A percentile compares a stretch with the other conserved stretches of the same genome.
phyloP scores from a whole-genome alignment of 2,113 vertebrate genomes.

The Picathartes gymnocephalus region DNA sequence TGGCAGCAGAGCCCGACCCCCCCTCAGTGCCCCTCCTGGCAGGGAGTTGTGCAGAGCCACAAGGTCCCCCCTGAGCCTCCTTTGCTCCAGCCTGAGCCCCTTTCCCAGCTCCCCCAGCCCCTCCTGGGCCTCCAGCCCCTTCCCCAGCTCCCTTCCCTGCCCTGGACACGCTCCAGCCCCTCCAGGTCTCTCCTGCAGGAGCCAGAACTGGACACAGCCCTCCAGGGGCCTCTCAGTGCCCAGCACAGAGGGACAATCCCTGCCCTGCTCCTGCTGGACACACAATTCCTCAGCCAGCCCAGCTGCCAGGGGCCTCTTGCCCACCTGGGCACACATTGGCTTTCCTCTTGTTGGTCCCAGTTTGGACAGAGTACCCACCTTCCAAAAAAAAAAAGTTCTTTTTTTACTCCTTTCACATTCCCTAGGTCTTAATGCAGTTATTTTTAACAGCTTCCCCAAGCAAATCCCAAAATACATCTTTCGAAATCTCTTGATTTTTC shows the following conservation, averaged over 20 bases:
- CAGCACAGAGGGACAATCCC: not conserved
- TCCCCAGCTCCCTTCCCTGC: not conserved
- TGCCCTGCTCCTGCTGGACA: not conserved
- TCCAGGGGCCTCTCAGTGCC: not conserved
- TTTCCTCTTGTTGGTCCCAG: not conserved
- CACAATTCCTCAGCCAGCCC: not conserved
- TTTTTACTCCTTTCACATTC: not conserved
- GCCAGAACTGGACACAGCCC: not conserved
- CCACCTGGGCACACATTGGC: accelerated
- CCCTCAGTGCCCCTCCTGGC: not conserved
- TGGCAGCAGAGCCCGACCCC: not conserved
- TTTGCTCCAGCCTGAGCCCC: not conserved
- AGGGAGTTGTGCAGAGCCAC: not conserved
- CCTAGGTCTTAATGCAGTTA: not conserved
- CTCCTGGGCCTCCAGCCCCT: not conserved
- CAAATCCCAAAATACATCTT: not conserved
- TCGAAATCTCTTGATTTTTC: not conserved
- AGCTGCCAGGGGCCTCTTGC: accelerated
- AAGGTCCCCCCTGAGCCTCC: not conserved
- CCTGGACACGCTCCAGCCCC: not conserved
- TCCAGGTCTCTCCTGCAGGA: not conserved
- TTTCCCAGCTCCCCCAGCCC: not conserved
- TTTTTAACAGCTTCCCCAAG: not conserved
- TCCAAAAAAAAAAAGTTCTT: accelerated
- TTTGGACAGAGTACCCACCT: not conserved